phyloP scores from a whole-genome alignment of 2,888 invertebrate species.

The Diarsia mendica region DNA sequence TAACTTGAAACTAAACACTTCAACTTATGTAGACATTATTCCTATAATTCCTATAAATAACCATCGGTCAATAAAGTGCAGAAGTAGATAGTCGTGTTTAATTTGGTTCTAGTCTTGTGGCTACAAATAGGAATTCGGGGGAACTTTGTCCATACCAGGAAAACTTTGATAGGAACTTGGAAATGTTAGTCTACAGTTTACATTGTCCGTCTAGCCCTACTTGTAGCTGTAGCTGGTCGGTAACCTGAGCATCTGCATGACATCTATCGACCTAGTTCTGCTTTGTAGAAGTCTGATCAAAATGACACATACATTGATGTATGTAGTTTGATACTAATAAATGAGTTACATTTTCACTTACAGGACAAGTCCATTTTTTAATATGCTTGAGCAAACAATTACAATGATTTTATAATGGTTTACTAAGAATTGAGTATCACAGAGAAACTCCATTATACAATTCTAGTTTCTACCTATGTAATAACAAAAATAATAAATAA shows the following conservation, averaged over 20 bases:
- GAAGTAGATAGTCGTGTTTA: constrained; percentile 37
- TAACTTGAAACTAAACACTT: not conserved
- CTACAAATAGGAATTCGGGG: constrained; percentile 49
- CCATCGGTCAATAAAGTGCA: constrained; percentile 31
- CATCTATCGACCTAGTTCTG: not conserved
- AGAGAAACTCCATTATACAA: not conserved
- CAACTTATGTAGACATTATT: too few relatives aligned
- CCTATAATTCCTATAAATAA: not conserved
- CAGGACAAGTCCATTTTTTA: not conserved
- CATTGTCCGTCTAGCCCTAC: constrained; percentile 44
- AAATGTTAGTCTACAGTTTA: constrained; percentile 55
- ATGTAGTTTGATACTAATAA: not conserved
- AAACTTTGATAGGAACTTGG: constrained; percentile 62
- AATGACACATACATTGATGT: not conserved
- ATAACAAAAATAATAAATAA: too few relatives aligned
- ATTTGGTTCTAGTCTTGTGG: constrained; percentile 48
- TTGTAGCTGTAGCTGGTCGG: constrained; percentile 25
- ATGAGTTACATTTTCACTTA: not conserved
- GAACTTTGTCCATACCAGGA: constrained; percentile 56
- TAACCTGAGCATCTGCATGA: constrained; percentile 25
- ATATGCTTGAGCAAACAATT: not conserved
- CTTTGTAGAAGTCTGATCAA: not conserved
- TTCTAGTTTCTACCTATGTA: not conserved
- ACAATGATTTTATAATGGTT: not conserved
- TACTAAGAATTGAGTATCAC: not conserved